Evolutionary conservation across 2,888 invertebrate genomes (phyloP), one percentile per base, ranked within the genome.

Genomic region (Lasius platythorax): DNA sequence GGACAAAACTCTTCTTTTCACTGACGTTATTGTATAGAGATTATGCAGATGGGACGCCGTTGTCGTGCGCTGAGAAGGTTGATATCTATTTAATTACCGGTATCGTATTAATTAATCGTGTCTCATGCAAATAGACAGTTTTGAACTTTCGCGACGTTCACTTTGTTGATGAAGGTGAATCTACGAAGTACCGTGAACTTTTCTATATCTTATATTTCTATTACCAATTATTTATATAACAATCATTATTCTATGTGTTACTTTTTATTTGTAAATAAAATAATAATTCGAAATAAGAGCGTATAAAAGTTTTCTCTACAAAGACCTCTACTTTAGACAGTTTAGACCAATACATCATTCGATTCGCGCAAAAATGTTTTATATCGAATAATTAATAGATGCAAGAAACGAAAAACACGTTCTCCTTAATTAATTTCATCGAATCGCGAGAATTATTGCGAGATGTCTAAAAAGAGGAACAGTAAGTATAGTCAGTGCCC

Each of bases 31-130:
- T 91, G 90, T 94, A 93, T 93, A 90, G 87, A 92, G 93, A 94
- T 95, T 94, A 95, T 94, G 94, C 87, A 94, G 92, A 94, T 94
- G 90, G 86, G 88, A 68, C 64, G 40, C 82, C 56, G 78, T 85
- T 78, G 87, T 63, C 87, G 81, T 82, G 83, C 82, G 84, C 82
- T 85, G 82, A 89, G 90, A 88, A 91, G 87, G 91, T 91, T 93
- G 93, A 94, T 93, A 92, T 92, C 91, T 83, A 88, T 94, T 94
- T 94, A 92, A 94, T 94, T 90, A 90, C 92, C 91, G 82, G 76
- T 76, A 90, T 87, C 81, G 83, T 61, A 87, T 83, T 90, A 88
- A 90, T 88, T 87, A 89, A 87, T 88, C 88, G 81, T 61, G 68
- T 56, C 73, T 70, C 66, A 43, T 61, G 87, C 76, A 85, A 76